Conservation (phyloP, 2,113 vertebrate species). For the Saccopteryx bilineata region DNA sequence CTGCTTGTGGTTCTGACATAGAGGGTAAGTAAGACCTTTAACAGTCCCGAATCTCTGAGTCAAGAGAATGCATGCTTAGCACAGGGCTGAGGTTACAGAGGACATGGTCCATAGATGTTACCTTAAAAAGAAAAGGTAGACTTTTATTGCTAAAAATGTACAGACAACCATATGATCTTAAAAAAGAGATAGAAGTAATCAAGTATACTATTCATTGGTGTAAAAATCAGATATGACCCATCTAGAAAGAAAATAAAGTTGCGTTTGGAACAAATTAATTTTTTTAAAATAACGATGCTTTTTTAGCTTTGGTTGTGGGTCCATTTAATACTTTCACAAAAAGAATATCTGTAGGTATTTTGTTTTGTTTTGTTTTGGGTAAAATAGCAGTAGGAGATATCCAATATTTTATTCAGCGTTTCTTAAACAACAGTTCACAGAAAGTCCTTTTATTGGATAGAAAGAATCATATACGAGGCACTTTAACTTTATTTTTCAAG, state of each 20-base stretch:
- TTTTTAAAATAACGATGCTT: neutral
- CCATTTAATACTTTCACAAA: neutral
- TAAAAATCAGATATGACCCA: conserved; percentile 7
- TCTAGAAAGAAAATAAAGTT: conserved; percentile 35
- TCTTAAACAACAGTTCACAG: neutral
- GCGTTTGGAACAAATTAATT: neutral
- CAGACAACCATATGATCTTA: neutral
- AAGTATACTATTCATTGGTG: neutral
- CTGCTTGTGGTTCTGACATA: neutral
- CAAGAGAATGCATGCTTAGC: neutral
- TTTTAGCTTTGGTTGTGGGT: conserved; percentile 28
- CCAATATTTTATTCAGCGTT: conserved; percentile 3
- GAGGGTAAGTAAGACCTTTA: neutral
- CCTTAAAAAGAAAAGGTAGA: neutral
- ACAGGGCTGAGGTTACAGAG: neutral
- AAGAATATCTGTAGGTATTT: neutral
- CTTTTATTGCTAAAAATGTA: conserved; percentile 23
- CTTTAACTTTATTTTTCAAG: conserved; percentile 25
- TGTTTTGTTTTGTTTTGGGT: too few species aligned
- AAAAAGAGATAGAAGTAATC: conserved; percentile 5
- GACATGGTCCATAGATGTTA: neutral
- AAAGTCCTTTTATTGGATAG: conserved; percentile 18
- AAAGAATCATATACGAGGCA: conserved; percentile 13
- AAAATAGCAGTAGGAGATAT: neutral
- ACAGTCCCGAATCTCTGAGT: neutral